Conservation (phyloP, 2,797 vertebrate genomes). For the Alcedo quadribrachys region DNA sequence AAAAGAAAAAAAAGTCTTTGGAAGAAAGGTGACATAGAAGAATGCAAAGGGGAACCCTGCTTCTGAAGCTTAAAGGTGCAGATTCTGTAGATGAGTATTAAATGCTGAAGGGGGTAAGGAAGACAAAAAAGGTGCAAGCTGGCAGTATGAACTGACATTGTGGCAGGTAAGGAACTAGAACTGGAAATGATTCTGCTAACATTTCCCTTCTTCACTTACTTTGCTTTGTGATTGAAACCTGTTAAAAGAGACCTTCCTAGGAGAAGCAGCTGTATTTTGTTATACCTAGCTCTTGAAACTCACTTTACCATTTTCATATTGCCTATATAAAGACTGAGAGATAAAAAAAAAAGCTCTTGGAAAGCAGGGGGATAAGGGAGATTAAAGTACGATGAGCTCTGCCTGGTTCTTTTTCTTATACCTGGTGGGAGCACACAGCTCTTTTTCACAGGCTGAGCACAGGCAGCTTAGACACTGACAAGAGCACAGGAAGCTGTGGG, state of each 20-base stretch:
- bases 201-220: background rate
- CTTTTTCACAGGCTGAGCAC: background rate
- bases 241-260: background rate
- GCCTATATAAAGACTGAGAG: background rate
- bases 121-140: background rate
- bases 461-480: background rate
- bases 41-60: background rate
- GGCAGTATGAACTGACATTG: background rate
- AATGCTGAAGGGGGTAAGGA: background rate
- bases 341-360: background rate
- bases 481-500: background rate
- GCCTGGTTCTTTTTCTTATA: background rate
- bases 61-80: background rate
- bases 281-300: background rate
- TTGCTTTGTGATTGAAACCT: background rate
- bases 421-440: background rate
- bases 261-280: background rate
- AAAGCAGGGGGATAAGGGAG: background rate
- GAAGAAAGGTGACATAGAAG: background rate
- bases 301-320: background rate
- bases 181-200: background rate
- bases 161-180: background rate
- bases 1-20: background rate
- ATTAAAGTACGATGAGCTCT: background rate
- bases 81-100: background rate